phyloP scores from a whole-genome alignment of 2,888 invertebrate genomes.

The Morpho achilles region DNA sequence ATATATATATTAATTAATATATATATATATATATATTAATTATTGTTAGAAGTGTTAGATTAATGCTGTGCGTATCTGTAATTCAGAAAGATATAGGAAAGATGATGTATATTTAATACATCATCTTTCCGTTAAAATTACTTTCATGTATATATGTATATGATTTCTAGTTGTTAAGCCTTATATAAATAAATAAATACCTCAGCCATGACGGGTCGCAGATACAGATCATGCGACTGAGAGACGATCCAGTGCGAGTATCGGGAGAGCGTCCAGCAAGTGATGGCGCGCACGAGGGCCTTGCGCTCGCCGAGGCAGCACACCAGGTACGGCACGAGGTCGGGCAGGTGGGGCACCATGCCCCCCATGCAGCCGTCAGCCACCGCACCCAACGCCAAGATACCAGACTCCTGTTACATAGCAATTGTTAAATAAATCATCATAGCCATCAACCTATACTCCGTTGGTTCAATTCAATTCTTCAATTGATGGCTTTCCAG shows the following conservation, averaged over 20 bases:
- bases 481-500: too few species aligned
- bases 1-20: too few species aligned
- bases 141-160: too few species aligned
- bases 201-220: conserved; percentile 97
- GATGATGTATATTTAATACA: too few species aligned
- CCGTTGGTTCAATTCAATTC: too few species aligned
- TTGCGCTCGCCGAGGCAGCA: conserved; percentile 95
- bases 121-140: too few species aligned
- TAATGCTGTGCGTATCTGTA: too few species aligned
- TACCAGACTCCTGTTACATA: conserved; percentile 86
- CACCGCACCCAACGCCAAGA: conserved; percentile 95
- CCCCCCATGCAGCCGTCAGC: conserved; percentile 96
- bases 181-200: conserved; percentile 45
- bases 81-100: too few species aligned
- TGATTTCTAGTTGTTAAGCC: too few species aligned
- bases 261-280: conserved; percentile 98
- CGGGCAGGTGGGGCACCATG: conserved; percentile 97
- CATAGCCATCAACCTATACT: too few species aligned
- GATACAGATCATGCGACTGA: conserved; percentile 95
- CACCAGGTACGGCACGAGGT: conserved; percentile 97
- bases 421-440: conserved; percentile 32
- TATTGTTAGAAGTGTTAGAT: too few species aligned
- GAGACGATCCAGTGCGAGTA: conserved; percentile 99
- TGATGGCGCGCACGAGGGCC: conserved; percentile 97
- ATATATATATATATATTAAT: too few species aligned